Evolutionary conservation across 2,113 vertebrate species (phyloP).

Genomic region (Microtus richardsoni): DNA sequence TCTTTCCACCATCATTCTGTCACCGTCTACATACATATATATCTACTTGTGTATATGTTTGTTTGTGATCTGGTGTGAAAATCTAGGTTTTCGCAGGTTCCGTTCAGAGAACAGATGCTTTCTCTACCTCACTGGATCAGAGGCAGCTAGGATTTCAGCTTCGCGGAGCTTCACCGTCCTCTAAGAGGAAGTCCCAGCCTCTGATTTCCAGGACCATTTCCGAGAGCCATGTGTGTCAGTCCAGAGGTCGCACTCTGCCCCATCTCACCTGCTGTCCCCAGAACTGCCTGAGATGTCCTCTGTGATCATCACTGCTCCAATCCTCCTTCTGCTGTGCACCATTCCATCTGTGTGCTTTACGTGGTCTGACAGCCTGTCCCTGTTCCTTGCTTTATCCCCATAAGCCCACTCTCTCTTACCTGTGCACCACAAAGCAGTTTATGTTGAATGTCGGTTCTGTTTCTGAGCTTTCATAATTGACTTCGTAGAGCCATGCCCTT

Average conservation of each 20-base stretch:
- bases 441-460: not conserved
- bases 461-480: not conserved
- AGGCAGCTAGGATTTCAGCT: not conserved
- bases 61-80: rapidly evolving
- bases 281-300: rapidly evolving
- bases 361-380: not conserved
- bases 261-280: too few species aligned
- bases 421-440: not conserved
- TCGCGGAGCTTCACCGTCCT: not conserved
- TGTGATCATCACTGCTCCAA: not conserved
- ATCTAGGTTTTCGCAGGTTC: not conserved
- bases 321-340: too few species aligned
- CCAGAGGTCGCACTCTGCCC: rapidly evolving
- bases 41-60: too few species aligned
- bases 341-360: not conserved
- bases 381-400: not conserved
- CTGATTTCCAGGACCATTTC: not conserved
- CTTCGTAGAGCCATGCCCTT: not conserved
- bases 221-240: rapidly evolving
- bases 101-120: not conserved
- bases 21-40: too few species aligned
- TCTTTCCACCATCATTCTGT: not conserved
- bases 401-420: not conserved
- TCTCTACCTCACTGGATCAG: rapidly evolving
- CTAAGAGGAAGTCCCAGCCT: rapidly evolving